Percentiles rank a stretch among this genome's conserved stretches.
phyloP scores from a whole-genome alignment of 2,888 invertebrate species.

The Trachelus troglodyta region DNA sequence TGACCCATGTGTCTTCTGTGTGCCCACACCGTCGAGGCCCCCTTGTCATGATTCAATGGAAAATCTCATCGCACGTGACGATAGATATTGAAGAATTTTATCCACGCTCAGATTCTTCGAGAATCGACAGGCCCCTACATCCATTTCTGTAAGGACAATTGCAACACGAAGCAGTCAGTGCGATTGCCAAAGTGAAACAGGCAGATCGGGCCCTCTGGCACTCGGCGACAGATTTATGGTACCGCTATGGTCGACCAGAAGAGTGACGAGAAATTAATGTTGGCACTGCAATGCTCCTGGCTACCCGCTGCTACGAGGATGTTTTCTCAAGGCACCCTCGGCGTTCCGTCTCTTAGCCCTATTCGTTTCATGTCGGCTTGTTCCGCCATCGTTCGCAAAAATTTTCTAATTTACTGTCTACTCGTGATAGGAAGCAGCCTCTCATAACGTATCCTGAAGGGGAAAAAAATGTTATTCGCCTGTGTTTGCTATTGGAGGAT shows the following conservation, averaged over 20 bases:
- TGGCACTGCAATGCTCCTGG: constrained; percentile 39
- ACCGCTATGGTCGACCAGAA: constrained; percentile 27
- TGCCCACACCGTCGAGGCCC: too few relatives aligned
- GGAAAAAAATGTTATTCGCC: not conserved
- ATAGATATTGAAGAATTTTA: constrained; percentile 13
- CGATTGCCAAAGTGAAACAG: constrained; percentile 26
- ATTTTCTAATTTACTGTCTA: constrained; percentile 18
- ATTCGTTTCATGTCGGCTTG: constrained; percentile 12
- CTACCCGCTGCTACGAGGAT: constrained; percentile 32
- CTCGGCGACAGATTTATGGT: constrained; percentile 37
- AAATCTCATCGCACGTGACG: too few relatives aligned
- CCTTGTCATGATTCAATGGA: too few relatives aligned
- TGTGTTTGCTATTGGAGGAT: too few relatives aligned
- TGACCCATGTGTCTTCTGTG: constrained; percentile 2
- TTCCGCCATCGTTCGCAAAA: constrained; percentile 12
- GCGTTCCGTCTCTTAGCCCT: constrained; percentile 14
- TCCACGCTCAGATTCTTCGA: constrained; percentile 25
- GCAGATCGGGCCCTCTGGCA: constrained; percentile 35
- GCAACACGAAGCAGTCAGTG: constrained; percentile 12
- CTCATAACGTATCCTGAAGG: not conserved
- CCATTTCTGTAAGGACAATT: constrained; percentile 39
- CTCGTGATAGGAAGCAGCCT: constrained; percentile 5
- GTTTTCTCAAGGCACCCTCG: constrained; percentile 14
- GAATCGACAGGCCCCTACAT: constrained; percentile 27
- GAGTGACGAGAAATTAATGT: constrained; percentile 47